Evolutionary conservation across 2,797 vertebrate genomes (phyloP).

Genomic region (Coilia nasus): DNA sequence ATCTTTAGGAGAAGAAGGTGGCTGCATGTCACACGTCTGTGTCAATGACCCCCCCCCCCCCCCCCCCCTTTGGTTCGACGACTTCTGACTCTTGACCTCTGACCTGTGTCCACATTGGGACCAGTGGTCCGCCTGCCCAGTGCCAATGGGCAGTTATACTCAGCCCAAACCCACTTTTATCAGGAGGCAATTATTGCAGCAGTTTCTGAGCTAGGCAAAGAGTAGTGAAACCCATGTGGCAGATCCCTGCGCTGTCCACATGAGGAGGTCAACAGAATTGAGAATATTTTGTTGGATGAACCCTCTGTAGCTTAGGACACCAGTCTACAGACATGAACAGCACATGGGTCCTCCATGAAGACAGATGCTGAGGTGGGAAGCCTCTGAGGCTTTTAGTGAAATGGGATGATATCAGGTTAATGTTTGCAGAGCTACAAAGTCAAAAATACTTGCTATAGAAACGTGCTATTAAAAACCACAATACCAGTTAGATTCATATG

Average conservation of each 20-base stretch:
- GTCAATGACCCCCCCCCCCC: conserved; percentile 41
- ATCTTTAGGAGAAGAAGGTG: conserved; percentile 1
- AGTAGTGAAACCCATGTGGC: conserved; percentile 17
- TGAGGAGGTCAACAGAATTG: background rate
- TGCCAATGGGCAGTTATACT: conserved; percentile 39
- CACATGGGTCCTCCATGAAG: background rate
- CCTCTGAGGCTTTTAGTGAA: background rate
- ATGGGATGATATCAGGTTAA: background rate
- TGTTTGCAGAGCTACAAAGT: background rate
- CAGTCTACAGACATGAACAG: background rate
- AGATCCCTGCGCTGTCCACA: background rate
- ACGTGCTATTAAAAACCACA: background rate
- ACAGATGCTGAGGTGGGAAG: background rate
- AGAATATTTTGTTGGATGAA: background rate
- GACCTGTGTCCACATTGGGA: conserved; percentile 36
- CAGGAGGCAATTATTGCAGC: conserved; percentile 79
- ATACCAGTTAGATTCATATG: background rate
- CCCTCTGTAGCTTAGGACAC: background rate
- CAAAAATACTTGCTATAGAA: background rate
- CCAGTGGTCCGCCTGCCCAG: background rate
- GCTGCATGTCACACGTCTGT: conserved; percentile 25
- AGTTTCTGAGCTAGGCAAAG: conserved; percentile 68
- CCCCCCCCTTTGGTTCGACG: conserved; percentile 48
- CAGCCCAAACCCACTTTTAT: conserved; percentile 57
- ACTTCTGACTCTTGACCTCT: conserved; percentile 56